phyloP scores from a whole-genome alignment of 2,113 vertebrate genomes.

The Stercorarius parasiticus region DNA sequence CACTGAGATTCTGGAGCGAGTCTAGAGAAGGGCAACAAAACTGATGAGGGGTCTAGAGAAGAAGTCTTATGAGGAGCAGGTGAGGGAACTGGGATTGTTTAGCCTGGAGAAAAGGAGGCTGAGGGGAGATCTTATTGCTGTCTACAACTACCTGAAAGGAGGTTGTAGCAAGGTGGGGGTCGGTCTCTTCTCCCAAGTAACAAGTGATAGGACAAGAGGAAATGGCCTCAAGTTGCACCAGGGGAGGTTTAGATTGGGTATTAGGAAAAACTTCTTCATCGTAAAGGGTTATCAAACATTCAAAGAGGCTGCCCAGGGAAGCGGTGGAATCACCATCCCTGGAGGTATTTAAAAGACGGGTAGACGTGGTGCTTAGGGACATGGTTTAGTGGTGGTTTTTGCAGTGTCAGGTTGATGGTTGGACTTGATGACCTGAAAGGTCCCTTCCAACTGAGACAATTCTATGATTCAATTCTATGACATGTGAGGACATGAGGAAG shows the following conservation, averaged over 20 bases:
- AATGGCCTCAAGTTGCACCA: neutral
- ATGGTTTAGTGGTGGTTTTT: neutral
- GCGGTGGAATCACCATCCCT: neutral
- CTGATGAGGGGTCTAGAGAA: neutral
- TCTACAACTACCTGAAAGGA: neutral
- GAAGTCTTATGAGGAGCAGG: neutral
- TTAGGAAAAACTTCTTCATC: neutral
- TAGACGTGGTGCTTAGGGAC: neutral
- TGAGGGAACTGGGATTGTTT: neutral
- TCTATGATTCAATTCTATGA: neutral
- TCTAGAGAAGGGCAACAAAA: neutral
- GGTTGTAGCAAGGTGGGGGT: neutral
- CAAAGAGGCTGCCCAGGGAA: neutral
- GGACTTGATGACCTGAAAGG: neutral
- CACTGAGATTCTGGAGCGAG: neutral
- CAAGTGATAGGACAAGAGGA: neutral
- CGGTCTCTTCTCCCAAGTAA: neutral
- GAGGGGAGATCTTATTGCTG: neutral
- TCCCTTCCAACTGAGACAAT: neutral
- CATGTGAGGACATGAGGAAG: neutral
- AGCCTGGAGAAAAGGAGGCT: neutral
- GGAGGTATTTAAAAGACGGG: neutral
- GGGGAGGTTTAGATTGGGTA: neutral
- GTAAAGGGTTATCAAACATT: neutral
- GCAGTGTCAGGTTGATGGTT: neutral